Evolutionary conservation across 2,113 vertebrate genomes (phyloP), one percentile per base, ranked within the genome.

Genomic region (Oncorhynchus nerka): DNA sequence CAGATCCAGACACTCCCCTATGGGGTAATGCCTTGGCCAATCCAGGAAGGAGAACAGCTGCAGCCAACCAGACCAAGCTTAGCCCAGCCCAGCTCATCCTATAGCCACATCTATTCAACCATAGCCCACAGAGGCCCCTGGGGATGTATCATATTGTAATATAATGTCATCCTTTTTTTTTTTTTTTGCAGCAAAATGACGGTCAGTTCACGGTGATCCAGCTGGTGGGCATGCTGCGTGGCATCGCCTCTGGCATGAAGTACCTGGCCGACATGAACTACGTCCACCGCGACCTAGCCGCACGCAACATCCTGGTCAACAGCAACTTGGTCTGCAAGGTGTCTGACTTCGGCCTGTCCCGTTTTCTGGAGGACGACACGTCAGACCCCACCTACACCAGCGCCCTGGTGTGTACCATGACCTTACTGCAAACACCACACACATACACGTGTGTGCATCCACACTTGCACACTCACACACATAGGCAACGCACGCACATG

Each of bases 271-370:
- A 99, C 86, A 99, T 99, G 97, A 99, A 98, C 91, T 99, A 99
- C 0, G 97, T 99, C 61, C 98, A 99, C 83, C 93, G 98, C 0
- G 98, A 99, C 93, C 94, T 99, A 73, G 98, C 98, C 0, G 98
- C 98, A 30, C 93, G 98, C 11, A 99, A 99, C 93, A 99, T 99
- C 91, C 93, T 99, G 13, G 97, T 99, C 88, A 99, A 99, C 94
- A 99, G 97, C 91, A 99, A 99, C 93, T 92, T 99, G 62, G 98
- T 99, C 82, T 99, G 98, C 93, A 99, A 99, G 71, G 98, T 99
- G 75, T 99, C 98, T 0, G 98, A 99, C 90, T 99, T 99, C 0
- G 98, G 97, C 20, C 95, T 99, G 55, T 99, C 98, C 0, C 97
- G 98, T 70, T 99, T 99, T 81, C 93, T 99, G 85, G 98, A 99